Base-by-base conservation (phyloP, 2,113 vertebrate genomes). In the Nyctibius bracteatus region DNA sequence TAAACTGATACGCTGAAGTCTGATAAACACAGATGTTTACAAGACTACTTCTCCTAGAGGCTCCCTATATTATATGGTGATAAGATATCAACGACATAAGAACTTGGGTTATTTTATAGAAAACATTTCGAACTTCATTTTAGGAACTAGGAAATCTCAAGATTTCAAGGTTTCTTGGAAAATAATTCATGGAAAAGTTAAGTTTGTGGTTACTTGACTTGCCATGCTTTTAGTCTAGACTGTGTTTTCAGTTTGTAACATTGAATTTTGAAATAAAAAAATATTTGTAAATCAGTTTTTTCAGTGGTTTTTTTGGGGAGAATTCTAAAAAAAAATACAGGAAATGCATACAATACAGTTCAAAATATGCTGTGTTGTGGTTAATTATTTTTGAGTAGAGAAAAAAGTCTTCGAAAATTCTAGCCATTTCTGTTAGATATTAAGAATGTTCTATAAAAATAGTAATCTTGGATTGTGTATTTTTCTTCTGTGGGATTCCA, bases 201-300 rank as follows among this genome's bases (percentile, higher is more conserved):
- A 68, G 35, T 43, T 75, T 49, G 10, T 44, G 20, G 12, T 70
- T 82, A 44, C 44, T 37, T 90, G 51, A 16, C 5, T 19, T 54
- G 41, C 20, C 8, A 6, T 55, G 30, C 16, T 89, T n/a, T 63
- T 41, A 28, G 17, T 74, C 49, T 61, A 46, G 33, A 41, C 35
- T 31, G 24, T 47, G 22, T 63, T 92, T 87, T 63, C 17, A 9
- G 13, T 79, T 82, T 78, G 85, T 68, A 73, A n/a, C 4, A 12
- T 59, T 27, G 15, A 43, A 49, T 59, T 52, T 39, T 63, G 15
- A n/a, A 87, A 51, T 63, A 4, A 11, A 27, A 68, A 22, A 46
- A 43, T 33, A 0, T 2, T 2, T 18, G 9, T n/a, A 51, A 33
- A 20, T n/a, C 5, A 24, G 1, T 3, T 58, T 79, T 41, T 55